phyloP scores from a whole-genome alignment of 2,113 vertebrate species.

The Siniperca chuatsi region DNA sequence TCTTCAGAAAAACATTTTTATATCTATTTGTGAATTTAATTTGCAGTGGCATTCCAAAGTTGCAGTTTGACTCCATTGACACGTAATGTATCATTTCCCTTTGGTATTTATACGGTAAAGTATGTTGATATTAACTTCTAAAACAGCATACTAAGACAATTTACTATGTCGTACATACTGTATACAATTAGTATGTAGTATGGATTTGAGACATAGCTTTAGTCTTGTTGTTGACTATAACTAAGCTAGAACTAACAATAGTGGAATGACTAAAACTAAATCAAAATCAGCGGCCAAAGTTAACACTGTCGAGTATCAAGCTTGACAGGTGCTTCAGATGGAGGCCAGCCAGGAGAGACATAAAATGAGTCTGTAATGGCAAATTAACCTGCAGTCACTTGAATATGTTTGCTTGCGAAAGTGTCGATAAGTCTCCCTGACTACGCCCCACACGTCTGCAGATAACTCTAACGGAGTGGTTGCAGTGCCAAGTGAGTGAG shows the following conservation, averaged over 20 bases:
- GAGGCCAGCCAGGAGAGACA: background rate
- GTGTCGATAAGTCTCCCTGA: background rate
- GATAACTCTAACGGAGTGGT: background rate
- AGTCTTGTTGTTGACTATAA: too few species aligned
- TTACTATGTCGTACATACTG: too few species aligned
- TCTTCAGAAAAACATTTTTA: too few species aligned
- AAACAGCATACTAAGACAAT: too few species aligned
- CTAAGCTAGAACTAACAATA: background rate
- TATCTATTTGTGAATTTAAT: too few species aligned
- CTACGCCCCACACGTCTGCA: background rate
- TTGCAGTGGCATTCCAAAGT: too few species aligned
- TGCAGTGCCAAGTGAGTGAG: background rate
- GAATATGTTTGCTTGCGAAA: constrained; percentile 4
- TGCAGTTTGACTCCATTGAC: too few species aligned
- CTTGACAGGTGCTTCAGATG: background rate
- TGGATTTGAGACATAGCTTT: too few species aligned
- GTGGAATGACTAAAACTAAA: background rate
- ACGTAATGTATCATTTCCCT: too few species aligned
- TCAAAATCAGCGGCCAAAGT: background rate
- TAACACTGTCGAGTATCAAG: background rate
- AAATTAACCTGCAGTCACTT: background rate
- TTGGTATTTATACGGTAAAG: too few species aligned
- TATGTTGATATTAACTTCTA: too few species aligned
- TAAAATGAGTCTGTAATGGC: background rate
- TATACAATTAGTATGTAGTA: too few species aligned